Conservation (phyloP, 2,888 invertebrate genomes). For the Bellardia pandia region DNA sequence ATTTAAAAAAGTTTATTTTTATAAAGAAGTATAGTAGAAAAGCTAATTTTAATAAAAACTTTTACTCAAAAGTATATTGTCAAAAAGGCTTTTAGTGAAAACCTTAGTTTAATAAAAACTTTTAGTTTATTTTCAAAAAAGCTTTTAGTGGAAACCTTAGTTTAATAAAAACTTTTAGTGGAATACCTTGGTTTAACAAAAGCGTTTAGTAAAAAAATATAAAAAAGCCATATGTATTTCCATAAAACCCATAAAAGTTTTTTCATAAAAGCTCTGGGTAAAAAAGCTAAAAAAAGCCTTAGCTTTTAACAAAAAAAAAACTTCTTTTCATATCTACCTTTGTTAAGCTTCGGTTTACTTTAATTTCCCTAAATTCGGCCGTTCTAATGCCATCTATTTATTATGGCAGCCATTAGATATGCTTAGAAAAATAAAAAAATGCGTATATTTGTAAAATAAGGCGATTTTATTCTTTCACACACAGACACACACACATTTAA, state of each 20-base stretch:
- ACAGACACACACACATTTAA: constrained; percentile 27
- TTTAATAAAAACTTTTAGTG: not conserved
- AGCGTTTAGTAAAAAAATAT: not conserved
- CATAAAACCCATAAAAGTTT: not conserved
- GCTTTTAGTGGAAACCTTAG: not conserved
- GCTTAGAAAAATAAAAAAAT: not conserved
- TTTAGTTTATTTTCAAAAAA: not conserved
- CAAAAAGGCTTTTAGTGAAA: not conserved
- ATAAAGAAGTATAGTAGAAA: not conserved
- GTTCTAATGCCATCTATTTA: not conserved
- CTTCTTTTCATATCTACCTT: too few relatives aligned
- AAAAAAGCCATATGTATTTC: too few relatives aligned
- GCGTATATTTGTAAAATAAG: not conserved
- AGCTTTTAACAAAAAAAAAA: not conserved
- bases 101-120: not conserved
- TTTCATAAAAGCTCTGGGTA: not conserved
- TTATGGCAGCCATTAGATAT: not conserved
- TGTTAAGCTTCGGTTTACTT: not conserved
- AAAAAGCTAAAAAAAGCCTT: too few relatives aligned
- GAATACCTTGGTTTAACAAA: not conserved
- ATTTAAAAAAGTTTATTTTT: not conserved
- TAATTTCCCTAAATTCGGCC: not conserved
- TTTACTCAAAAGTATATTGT: not conserved
- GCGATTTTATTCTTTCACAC: not conserved
- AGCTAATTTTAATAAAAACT: not conserved